Evolutionary conservation across 35 echinoderm and acorn worm species (phyloP).

Genomic region (Strongylocentrotus purpuratus): DNA sequence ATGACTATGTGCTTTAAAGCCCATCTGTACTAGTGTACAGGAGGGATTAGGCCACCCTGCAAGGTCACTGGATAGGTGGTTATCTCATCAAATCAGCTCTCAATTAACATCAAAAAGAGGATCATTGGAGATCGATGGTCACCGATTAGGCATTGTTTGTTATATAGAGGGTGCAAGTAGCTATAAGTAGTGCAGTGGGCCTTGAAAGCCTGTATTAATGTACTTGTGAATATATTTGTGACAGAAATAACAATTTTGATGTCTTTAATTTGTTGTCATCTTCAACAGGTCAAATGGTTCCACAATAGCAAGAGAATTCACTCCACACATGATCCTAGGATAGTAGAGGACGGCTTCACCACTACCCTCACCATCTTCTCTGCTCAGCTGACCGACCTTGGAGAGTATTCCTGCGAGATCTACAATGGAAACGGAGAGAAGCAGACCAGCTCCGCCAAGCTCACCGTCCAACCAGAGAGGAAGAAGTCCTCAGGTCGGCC

Average conservation of each 20-base stretch:
- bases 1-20: too few species aligned
- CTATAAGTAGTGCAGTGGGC: too few species aligned
- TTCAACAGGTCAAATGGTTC: conserved; percentile 65
- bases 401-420: conserved; percentile 66
- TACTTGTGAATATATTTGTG: too few species aligned
- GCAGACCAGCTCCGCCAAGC: conserved; percentile 48
- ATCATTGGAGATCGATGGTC: too few species aligned
- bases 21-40: too few species aligned
- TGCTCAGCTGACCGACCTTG: conserved; percentile 47
- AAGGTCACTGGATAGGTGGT: too few species aligned
- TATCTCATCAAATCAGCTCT: too few species aligned
- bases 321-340: conserved; percentile 51
- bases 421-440: conserved; percentile 63
- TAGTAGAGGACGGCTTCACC: conserved; percentile 56
- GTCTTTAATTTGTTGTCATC: background rate
- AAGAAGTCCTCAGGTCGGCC: conserved; percentile 44
- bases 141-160: too few species aligned
- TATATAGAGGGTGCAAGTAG: too few species aligned
- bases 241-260: background rate
- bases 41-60: too few species aligned
- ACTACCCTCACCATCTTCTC: conserved; percentile 51
- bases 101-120: too few species aligned
- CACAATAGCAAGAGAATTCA: conserved; percentile 52
- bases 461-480: conserved; percentile 59
- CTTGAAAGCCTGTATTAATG: too few species aligned